phyloP scores from a whole-genome alignment of 2,113 vertebrate genomes.

The Vidua macroura region DNA sequence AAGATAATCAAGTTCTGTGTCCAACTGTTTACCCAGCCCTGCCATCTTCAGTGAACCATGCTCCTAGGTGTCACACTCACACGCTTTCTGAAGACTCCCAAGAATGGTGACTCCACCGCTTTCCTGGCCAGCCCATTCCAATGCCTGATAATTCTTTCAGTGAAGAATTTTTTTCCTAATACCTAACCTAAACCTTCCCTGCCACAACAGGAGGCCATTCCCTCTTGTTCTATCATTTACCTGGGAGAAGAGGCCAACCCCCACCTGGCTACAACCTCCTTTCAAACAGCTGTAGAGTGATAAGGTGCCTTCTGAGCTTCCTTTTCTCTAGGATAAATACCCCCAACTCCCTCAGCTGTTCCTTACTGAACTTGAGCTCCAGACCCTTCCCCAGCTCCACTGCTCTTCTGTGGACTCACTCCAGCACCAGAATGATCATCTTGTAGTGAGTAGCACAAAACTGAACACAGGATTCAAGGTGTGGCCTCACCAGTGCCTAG shows the following conservation, averaged over 20 bases:
- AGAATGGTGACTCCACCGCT: background rate
- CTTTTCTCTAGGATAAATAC: background rate
- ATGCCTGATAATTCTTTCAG: background rate
- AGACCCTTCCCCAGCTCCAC: accelerated
- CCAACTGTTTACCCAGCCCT: background rate
- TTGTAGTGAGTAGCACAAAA: accelerated
- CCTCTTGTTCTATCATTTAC: background rate
- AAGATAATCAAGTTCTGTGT: background rate
- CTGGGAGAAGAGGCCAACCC: background rate
- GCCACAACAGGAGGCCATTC: background rate
- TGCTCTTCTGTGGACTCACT: background rate
- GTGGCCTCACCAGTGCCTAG: accelerated
- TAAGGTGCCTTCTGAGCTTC: background rate
- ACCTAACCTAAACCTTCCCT: background rate
- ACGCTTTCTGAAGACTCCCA: background rate
- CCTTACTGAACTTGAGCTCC: background rate
- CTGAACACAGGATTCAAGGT: accelerated
- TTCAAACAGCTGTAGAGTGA: background rate
- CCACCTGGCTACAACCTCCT: background rate
- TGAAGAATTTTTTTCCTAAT: background rate
- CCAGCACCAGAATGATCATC: background rate
- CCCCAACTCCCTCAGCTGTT: background rate
- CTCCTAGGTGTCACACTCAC: background rate
- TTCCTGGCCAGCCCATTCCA: background rate
- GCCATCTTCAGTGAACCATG: background rate